Percentiles rank a stretch among this genome's conserved stretches.
phyloP scores from a whole-genome alignment of 2,888 invertebrate genomes.

The Selenia dentaria region DNA sequence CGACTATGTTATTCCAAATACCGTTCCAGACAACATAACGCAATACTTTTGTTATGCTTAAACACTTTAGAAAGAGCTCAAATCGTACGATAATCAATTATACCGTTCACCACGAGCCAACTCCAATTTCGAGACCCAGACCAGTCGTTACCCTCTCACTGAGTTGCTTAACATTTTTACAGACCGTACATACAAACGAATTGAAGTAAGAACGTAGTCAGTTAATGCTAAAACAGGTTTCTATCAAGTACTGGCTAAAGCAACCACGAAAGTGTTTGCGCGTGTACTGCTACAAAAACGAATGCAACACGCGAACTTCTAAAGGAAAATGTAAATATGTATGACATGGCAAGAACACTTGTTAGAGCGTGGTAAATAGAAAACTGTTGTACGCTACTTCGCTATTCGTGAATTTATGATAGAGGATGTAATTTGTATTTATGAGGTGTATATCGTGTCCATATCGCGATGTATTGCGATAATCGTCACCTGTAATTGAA shows the following conservation, averaged over 20 bases:
- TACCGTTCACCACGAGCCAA: conserved; percentile 19
- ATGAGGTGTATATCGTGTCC: conserved; percentile 9
- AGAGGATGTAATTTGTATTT: conserved; percentile 14
- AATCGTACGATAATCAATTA: conserved; percentile 19
- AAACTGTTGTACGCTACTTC: conserved; percentile 17
- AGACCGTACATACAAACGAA: conserved; percentile 12
- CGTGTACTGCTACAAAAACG: conserved; percentile 21
- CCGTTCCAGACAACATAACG: neutral
- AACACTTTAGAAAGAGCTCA: conserved; percentile 7
- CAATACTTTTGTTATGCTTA: conserved; percentile 2
- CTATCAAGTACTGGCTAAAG: conserved; percentile 22
- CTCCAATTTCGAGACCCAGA: conserved; percentile 15
- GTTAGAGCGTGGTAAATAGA: conserved; percentile 25
- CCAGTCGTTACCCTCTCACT: conserved; percentile 27
- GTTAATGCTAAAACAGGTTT: conserved; percentile 29
- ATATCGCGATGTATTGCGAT: conserved; percentile 8
- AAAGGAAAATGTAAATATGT: conserved; percentile 31
- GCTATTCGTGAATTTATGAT: conserved; percentile 10
- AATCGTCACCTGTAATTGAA: neutral
- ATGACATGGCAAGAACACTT: conserved; percentile 24
- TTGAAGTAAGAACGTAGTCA: conserved; percentile 24
- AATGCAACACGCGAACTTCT: conserved; percentile 24
- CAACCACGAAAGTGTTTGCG: conserved; percentile 19
- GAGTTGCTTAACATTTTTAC: conserved; percentile 30
- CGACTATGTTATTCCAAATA: no score